These are phyloP conservation scores for Enteromius fasciolatus DNA, from an alignment of 2,797 vertebrate genomes.

Conservation along the genomic window DNA sequence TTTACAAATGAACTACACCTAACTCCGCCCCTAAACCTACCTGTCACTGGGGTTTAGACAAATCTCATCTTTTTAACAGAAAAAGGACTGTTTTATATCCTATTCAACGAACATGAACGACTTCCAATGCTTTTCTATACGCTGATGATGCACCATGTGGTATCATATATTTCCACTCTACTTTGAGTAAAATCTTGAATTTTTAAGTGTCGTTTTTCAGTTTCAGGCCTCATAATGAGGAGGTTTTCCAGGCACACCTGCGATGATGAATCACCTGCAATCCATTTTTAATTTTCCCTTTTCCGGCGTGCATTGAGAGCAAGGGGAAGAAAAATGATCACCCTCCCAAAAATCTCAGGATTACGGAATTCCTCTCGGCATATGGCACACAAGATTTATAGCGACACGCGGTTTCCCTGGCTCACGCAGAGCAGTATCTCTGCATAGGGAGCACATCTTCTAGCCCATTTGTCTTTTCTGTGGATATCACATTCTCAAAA, in stretches of 20 bases:
- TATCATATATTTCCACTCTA: slow-evolving; percentile 23
- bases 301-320: slow-evolving; percentile 25
- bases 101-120: neutral
- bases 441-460: slow-evolving; percentile 35
- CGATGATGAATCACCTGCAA: slow-evolving; percentile 54
- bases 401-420: slow-evolving; percentile 15
- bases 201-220: neutral
- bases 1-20: no score
- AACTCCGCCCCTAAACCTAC: no score
- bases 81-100: neutral
- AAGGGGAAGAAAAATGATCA: slow-evolving; percentile 57
- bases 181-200: slow-evolving; percentile 6
- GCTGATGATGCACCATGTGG: slow-evolving; percentile 32
- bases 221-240: slow-evolving; percentile 30
- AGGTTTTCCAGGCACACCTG: slow-evolving; percentile 48
- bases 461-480: slow-evolving; percentile 54
- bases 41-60: no score
- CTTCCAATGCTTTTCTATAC: slow-evolving; percentile 36
- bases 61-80: neutral
- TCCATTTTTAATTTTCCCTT: slow-evolving; percentile 58
- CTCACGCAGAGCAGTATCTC: slow-evolving; percentile 36
- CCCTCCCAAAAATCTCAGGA: slow-evolving; percentile 53
- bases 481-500: slow-evolving; percentile 47
- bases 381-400: slow-evolving; percentile 60
- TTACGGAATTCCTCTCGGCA: slow-evolving; percentile 60